phyloP scores from a whole-genome alignment of 2,113 vertebrate species.

The Sarotherodon lohbergeri region DNA sequence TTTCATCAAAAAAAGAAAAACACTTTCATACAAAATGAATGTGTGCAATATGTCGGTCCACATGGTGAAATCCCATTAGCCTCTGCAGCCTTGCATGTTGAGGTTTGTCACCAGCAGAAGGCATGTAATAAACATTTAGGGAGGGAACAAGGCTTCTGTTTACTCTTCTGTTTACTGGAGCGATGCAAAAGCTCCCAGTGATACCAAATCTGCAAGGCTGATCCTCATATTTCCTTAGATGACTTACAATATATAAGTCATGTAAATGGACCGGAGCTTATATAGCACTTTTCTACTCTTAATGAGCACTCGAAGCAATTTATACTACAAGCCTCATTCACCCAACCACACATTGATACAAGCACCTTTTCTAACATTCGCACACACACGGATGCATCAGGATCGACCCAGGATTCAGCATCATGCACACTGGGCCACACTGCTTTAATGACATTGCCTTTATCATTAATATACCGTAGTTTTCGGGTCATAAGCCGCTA shows the following conservation, averaged over 20 bases:
- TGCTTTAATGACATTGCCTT: neutral
- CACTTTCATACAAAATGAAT: constrained; percentile 21
- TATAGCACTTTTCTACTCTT: neutral
- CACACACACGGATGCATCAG: neutral
- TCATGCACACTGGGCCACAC: neutral
- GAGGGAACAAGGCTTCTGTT: constrained; percentile 8
- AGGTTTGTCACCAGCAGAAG: constrained; percentile 43
- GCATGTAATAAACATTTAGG: constrained; percentile 48
- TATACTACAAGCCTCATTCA: neutral
- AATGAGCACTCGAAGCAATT: neutral
- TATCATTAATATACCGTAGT: neutral
- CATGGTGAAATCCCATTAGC: constrained; percentile 52
- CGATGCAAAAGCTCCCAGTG: neutral
- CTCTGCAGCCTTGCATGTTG: constrained; percentile 37
- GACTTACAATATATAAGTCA: neutral
- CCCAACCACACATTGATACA: neutral
- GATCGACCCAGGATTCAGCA: neutral
- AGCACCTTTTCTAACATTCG: neutral
- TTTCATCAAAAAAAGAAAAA: constrained; percentile 18
- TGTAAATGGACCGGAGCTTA: neutral
- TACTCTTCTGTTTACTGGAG: neutral
- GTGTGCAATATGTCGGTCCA: constrained; percentile 35
- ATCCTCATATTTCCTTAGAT: neutral
- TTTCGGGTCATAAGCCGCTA: too few species aligned
- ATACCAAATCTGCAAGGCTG: neutral